phyloP scores from a whole-genome alignment of 1,140 invertebrate genomes.

The Drosophila sp. region DNA sequence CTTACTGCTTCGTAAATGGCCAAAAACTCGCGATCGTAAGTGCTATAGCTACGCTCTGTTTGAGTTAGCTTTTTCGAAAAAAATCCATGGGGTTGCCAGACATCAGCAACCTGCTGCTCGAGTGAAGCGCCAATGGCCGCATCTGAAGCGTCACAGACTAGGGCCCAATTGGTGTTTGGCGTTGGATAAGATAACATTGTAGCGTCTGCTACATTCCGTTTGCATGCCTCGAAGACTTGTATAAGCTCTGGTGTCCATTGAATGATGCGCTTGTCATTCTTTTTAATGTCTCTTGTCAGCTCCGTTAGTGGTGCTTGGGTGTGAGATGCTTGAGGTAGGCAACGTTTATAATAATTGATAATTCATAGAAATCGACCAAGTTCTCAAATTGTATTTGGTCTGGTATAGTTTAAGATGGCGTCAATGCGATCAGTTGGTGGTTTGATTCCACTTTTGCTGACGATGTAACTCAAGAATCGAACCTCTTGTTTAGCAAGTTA shows the following conservation, averaged over 20 bases:
- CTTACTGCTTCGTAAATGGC: background rate
- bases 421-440: too few species aligned
- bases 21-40: background rate
- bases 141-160: conserved; percentile 80
- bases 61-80: conserved; percentile 38
- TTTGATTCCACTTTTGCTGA: too few species aligned
- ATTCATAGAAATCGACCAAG: conserved; percentile 73
- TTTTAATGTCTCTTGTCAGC: too few species aligned
- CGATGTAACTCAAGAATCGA: too few species aligned
- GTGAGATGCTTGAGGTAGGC: conserved; percentile 20
- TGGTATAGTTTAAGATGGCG: too few species aligned
- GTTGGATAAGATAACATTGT: conserved; percentile 62
- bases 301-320: too few species aligned
- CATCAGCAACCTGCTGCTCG: conserved; percentile 69
- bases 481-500: too few species aligned
- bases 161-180: conserved; percentile 24
- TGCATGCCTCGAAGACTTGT: too few species aligned
- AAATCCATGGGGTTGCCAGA: conserved; percentile 81
- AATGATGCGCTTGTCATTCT: too few species aligned
- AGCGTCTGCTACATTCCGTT: too few species aligned
- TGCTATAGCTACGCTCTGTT: too few species aligned
- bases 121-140: conserved; percentile 63
- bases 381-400: conserved; percentile 79
- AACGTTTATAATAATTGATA: conserved; percentile 55
- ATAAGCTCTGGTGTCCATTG: too few species aligned